Evolutionary conservation across 2,888 invertebrate genomes (phyloP).

Genomic region (Eristalis pertinax): DNA sequence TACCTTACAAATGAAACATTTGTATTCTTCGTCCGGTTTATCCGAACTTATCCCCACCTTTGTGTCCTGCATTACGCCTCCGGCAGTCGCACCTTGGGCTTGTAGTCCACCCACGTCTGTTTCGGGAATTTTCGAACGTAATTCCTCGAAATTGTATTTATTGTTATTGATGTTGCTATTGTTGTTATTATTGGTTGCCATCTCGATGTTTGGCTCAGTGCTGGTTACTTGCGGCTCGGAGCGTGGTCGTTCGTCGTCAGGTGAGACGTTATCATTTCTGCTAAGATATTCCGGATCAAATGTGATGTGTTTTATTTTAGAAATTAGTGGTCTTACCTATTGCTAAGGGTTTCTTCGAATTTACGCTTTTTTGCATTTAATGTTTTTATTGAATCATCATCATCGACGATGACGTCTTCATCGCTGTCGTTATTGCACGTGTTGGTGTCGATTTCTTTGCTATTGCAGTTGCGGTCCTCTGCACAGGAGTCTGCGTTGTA

Average conservation of each 20-base stretch:
- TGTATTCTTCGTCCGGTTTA: slow-evolving; percentile 84
- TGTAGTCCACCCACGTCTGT: slow-evolving; percentile 80
- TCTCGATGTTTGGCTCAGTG: slow-evolving; percentile 79
- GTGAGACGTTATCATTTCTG: slow-evolving; percentile 78
- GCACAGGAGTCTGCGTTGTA: slow-evolving; percentile 81
- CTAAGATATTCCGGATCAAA: neutral
- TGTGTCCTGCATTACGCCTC: slow-evolving; percentile 80
- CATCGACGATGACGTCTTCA: slow-evolving; percentile 81
- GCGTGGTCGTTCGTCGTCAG: slow-evolving; percentile 79
- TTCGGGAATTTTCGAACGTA: slow-evolving; percentile 83
- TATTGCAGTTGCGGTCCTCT: slow-evolving; percentile 74
- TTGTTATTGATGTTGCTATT: slow-evolving; percentile 79
- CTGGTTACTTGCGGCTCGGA: slow-evolving; percentile 81
- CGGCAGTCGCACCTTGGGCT: slow-evolving; percentile 26
- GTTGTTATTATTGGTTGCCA: slow-evolving; percentile 77
- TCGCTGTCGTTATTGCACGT: slow-evolving; percentile 81
- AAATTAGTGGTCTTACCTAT: slow-evolving; percentile 74
- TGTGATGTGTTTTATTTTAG: neutral
- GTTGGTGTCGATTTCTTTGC: slow-evolving; percentile 78
- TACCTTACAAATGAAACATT: slow-evolving; percentile 90
- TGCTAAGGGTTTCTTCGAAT: slow-evolving; percentile 78
- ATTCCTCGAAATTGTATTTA: slow-evolving; percentile 82
- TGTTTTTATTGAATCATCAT: slow-evolving; percentile 79
- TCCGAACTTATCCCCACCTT: slow-evolving; percentile 81
- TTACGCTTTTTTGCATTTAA: slow-evolving; percentile 77